Percentiles rank a stretch among this genome's conserved stretches.
phyloP scores from a whole-genome alignment of 2,113 vertebrate genomes.

The Lipophrys pholis region DNA sequence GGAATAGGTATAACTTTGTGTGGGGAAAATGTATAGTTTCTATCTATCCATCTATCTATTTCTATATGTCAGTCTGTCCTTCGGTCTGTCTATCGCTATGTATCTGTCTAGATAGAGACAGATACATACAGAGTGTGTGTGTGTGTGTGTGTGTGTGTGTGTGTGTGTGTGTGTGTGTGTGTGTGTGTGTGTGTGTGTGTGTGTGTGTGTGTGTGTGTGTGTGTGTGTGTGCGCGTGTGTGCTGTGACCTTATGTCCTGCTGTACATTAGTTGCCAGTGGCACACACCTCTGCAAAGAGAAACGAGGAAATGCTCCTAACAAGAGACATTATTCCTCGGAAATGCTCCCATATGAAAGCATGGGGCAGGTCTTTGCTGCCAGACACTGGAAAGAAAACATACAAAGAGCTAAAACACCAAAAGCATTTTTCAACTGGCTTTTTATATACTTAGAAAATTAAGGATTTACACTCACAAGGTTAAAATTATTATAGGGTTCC shows the following conservation, averaged over 20 bases:
- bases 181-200: too few relatives aligned
- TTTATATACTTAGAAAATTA: too few relatives aligned
- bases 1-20: neutral
- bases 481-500: too few relatives aligned
- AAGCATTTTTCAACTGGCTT: neutral
- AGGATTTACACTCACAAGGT: too few relatives aligned
- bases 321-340: slow-evolving; percentile 21
- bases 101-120: too few relatives aligned
- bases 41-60: neutral
- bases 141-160: too few relatives aligned
- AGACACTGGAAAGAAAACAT: slow-evolving; percentile 5
- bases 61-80: slow-evolving; percentile 6
- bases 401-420: neutral
- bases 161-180: too few relatives aligned
- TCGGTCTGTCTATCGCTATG: neutral
- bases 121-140: too few relatives aligned
- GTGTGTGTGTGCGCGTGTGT: too few relatives aligned
- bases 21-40: neutral
- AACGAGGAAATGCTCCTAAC: slow-evolving; percentile 32
- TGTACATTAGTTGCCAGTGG: too few relatives aligned
- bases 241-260: too few relatives aligned
- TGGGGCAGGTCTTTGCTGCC: slow-evolving; percentile 1
- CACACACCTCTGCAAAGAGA: slow-evolving; percentile 9
- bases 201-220: too few relatives aligned
- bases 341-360: neutral